Evolutionary conservation across 2,797 vertebrate genomes (phyloP).

Genomic region (Peromyscus nudipes): DNA sequence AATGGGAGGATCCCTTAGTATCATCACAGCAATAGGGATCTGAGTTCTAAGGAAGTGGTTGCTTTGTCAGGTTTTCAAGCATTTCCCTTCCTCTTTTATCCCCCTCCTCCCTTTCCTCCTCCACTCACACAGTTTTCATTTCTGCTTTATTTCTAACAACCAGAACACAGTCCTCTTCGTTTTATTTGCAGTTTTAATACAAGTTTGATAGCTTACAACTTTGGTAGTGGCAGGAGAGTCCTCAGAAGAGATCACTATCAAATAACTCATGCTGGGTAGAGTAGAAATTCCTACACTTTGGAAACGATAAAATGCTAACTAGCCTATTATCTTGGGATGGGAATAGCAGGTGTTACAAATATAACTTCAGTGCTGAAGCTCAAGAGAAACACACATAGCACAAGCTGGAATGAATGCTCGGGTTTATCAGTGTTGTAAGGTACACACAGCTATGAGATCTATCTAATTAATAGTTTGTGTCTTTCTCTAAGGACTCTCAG

Average conservation of each 20-base stretch:
- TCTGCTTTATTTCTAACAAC: slow-evolving; percentile 43
- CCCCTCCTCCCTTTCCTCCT: too few species aligned
- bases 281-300: slow-evolving; percentile 47
- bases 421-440: slow-evolving; percentile 9
- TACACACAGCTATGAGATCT: background rate
- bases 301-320: slow-evolving; percentile 79
- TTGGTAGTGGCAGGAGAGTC: slow-evolving; percentile 17
- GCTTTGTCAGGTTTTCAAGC: background rate
- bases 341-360: slow-evolving; percentile 73
- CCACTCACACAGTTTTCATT: background rate
- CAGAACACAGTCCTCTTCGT: background rate
- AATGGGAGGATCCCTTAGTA: background rate
- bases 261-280: slow-evolving; percentile 40
- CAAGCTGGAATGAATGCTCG: slow-evolving; percentile 35
- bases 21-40: background rate
- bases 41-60: background rate
- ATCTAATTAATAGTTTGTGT: slow-evolving; percentile 66
- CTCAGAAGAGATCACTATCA: slow-evolving; percentile 62
- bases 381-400: slow-evolving; percentile 70
- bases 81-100: background rate
- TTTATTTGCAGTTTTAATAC: slow-evolving; percentile 45
- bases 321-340: slow-evolving; percentile 66
- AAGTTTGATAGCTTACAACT: slow-evolving; percentile 3
- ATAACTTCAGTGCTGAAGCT: slow-evolving; percentile 58
- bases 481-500: slow-evolving; percentile 49